Percentiles rank a stretch among this genome's conserved stretches.
Conservation (phyloP, 2,797 vertebrate genomes). For the Liparis tanakae region DNA sequence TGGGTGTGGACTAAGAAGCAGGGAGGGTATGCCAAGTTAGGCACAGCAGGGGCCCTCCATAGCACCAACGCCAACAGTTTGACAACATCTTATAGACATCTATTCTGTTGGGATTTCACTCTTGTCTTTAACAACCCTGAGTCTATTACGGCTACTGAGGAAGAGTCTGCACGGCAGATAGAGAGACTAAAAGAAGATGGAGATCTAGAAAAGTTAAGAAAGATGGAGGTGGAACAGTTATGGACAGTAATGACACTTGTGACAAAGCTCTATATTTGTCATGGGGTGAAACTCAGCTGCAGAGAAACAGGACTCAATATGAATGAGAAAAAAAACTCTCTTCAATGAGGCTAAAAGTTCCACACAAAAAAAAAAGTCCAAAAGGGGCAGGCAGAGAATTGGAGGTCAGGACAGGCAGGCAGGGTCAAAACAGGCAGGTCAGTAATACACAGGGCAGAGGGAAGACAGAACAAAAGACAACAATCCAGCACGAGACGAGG, state of each 20-base stretch:
- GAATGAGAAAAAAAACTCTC: no score
- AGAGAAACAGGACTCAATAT: no score
- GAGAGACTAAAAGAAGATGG: constrained; percentile 10
- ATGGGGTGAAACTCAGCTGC: no score
- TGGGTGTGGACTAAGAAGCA: constrained; percentile 37
- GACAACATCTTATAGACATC: constrained; percentile 72
- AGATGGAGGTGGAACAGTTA: constrained; percentile 3
- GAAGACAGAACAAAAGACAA: no score
- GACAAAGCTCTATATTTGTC: not conserved
- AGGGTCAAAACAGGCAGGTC: no score
- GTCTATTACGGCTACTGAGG: constrained; percentile 51
- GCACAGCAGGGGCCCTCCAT: constrained; percentile 60
- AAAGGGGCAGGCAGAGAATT: no score
- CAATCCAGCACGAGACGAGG: no score
- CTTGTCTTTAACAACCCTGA: constrained; percentile 57
- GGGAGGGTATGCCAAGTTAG: constrained; percentile 54
- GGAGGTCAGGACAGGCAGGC: no score
- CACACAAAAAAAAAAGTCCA: no score
- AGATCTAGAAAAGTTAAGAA: constrained; percentile 2
- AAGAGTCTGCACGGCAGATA: constrained; percentile 36
- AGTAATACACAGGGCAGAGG: no score
- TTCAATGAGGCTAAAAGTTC: no score
- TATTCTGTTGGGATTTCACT: constrained; percentile 64
- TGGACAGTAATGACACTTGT: not conserved
- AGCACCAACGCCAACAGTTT: constrained; percentile 63